Evolutionary conservation across 2,797 vertebrate genomes (phyloP), one percentile per base, ranked within the genome.

Genomic region (Leucoraja ocellata): DNA sequence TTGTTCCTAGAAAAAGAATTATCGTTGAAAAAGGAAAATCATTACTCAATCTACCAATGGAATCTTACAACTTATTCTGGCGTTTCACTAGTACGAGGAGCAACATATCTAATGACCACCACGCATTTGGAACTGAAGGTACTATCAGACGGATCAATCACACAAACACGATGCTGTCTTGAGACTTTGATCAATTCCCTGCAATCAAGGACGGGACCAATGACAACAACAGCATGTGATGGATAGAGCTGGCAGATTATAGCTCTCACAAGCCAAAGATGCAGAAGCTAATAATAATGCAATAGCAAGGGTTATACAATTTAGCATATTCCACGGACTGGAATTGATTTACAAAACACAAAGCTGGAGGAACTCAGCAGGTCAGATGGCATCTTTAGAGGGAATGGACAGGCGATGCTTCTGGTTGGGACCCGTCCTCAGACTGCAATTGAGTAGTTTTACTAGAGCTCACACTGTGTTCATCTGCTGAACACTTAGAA

Each of bases 1-100:
- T 99, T 99, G 95, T 99, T 99, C 96, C 98, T 99, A 95, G n/a
- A 94, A 92, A 94, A 0, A 81, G 1, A 18, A 65, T 54, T 88
- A 54, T 46, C n/a, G 21, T 73, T 80, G 25, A 88, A 32, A n/a
- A 63, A 93, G n/a, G 1, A 4, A 61, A 80, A 0, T 65, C 5
- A 18, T 65, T 28, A 68, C 16, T 32, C 61, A 88, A 68, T 28
- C 14, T 32, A 32, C 83, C n/a, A 63, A 61, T 65, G 65, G 5
- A 9, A 88, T 36, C 16, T 9, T 32, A 5, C 78, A 68, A 63
- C 28, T 16, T 28, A 7, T 5, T 16, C 28, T 36, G 16, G 61
- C 28, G n/a, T 36, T 36, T 68, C 16, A 36, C 28, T 65, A 63
- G n/a, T 32, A n/a, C 84, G 32, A 63, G 61, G 58, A 86, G 25